These are phyloP conservation scores for Vultur gryphus DNA, from an alignment of 2,797 vertebrate genomes.

Conservation along the genomic window DNA sequence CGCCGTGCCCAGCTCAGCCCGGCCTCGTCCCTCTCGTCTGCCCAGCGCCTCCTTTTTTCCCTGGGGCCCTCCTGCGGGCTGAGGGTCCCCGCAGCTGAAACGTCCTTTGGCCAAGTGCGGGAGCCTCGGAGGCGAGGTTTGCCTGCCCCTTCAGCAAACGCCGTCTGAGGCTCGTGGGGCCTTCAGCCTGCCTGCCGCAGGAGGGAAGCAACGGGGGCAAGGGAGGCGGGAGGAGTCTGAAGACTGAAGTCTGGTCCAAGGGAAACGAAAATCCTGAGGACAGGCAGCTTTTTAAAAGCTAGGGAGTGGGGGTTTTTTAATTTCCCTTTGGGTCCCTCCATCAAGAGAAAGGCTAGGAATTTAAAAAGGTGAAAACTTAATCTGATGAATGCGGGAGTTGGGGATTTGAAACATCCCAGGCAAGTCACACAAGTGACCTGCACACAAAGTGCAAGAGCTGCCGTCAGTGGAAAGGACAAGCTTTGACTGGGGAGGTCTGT, in stretches of 20 bases:
- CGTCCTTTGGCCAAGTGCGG: not conserved
- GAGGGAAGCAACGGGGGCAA: not conserved
- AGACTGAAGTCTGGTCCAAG: fast-evolving
- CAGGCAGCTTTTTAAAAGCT: not conserved
- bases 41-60: too few species aligned
- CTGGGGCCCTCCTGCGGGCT: not conserved
- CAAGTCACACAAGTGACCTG: not conserved
- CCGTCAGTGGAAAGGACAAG: fast-evolving
- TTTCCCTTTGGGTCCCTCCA: not conserved
- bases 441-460: not conserved
- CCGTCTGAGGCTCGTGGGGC: too few species aligned
- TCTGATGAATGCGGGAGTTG: not conserved
- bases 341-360: not conserved
- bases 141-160: too few species aligned
- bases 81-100: not conserved
- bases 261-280: not conserved
- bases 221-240: not conserved
- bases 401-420: not conserved
- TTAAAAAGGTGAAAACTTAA: not conserved
- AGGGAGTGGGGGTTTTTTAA: fast-evolving
- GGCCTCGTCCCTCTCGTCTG: fast-evolving
- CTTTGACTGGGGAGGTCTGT: not conserved
- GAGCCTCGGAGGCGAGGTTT: too few species aligned
- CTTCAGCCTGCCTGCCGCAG: not conserved
- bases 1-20: fast-evolving